These are phyloP conservation scores for Norana najaformis DNA, from an alignment of 2,888 invertebrate genomes.

Conservation along the genomic window DNA sequence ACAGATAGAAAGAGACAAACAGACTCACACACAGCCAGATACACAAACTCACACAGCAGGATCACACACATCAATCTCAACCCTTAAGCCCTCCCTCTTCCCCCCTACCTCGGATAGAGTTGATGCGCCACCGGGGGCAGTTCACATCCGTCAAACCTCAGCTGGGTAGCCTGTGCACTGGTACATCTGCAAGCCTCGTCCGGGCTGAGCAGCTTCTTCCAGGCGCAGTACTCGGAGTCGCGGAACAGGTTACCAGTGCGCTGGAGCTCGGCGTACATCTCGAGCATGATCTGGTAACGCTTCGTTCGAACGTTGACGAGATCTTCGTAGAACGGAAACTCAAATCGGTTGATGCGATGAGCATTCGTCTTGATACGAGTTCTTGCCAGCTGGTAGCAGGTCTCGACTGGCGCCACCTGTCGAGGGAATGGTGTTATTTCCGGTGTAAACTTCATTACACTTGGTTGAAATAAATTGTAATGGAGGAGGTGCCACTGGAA, in stretches of 20 bases:
- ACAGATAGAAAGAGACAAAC: too few species aligned
- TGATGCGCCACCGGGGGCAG: slow-evolving; percentile 44
- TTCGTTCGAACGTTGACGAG: slow-evolving; percentile 54
- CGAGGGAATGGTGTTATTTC: background rate
- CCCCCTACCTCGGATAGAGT: slow-evolving; percentile 39
- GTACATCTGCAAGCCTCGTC: slow-evolving; percentile 44
- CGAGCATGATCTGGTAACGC: slow-evolving; percentile 49
- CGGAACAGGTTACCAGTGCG: slow-evolving; percentile 41
- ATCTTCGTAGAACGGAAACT: slow-evolving; percentile 57
- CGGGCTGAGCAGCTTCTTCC: slow-evolving; percentile 45
- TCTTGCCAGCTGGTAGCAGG: slow-evolving; percentile 54
- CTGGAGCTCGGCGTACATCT: slow-evolving; percentile 46
- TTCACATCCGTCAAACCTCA: slow-evolving; percentile 47
- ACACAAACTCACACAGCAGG: too few species aligned
- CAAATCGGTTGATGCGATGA: slow-evolving; percentile 56
- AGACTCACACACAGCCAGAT: too few species aligned
- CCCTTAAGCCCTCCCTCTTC: too few species aligned
- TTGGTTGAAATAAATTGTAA: too few species aligned
- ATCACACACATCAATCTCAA: too few species aligned
- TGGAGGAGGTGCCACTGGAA: too few species aligned
- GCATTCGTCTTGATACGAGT: slow-evolving; percentile 55
- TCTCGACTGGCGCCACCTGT: slow-evolving; percentile 55
- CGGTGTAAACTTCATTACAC: too few species aligned
- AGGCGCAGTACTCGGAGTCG: slow-evolving; percentile 47
- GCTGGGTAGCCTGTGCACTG: slow-evolving; percentile 37